Base-by-base conservation (phyloP, 2,113 vertebrate species). In the Cebus imitator region DNA sequence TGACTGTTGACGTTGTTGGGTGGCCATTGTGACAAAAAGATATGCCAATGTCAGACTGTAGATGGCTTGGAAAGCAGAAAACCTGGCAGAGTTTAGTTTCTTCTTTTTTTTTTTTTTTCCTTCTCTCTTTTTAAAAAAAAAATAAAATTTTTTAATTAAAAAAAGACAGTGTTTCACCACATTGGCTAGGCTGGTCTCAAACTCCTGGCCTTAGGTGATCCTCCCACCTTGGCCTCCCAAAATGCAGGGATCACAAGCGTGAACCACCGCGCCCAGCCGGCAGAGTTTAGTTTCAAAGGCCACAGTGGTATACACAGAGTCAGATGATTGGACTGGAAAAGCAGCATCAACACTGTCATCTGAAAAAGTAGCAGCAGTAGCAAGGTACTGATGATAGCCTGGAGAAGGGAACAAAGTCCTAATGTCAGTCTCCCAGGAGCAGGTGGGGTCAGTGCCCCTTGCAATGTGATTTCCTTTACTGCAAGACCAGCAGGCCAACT, bases 1-100 rank as follows among this genome's bases (percentile, higher is more conserved):
- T 88, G 50, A 30, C 43, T 43, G 5, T 64, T 64, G 61, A 64
- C n/a, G 64, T 81, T 66, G 64, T 72, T 92, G 23, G 17, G 32
- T 76, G 48, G 17, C 11, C 79, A 52, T 48, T 87, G 52, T 80
- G 14, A 76, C 70, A 70, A 84, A 90, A 84, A 79, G 6, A 1
- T 30, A 30, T 25, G 11, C 66, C 30, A 20, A 10, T 66, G 18
- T 82, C 79, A 91, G 13, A 58, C 37, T 61, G 9, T 55, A 25
- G 23, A 52, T 95, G 84, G 48, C 40, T 76, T 88, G n/a, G 40
- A 97, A 87, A 68, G 11, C 86, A 84, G 35, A 48, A 58, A 91
- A 80, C 9, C n/a, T 50, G 21, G 25, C 32, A 55, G 27, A 50
- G 16, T 48, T 64, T 86, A 61, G 43, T 93, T 88, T 50, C n/a